Conservation (phyloP, 2,888 invertebrate genomes). For the Drosophila barbarae region DNA sequence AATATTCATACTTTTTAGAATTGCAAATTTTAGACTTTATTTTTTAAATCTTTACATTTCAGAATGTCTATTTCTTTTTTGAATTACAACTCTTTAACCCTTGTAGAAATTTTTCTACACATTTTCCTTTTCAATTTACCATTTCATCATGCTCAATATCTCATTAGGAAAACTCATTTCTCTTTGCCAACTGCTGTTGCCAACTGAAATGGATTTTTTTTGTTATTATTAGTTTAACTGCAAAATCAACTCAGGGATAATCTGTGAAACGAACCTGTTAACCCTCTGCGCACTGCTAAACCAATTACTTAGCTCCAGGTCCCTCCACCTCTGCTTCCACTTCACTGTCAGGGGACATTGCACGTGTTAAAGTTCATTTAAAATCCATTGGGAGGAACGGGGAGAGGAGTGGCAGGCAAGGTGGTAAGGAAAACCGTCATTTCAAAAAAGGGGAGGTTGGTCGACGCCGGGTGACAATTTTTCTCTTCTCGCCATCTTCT, state of each 20-base stretch:
- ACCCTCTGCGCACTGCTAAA: slow-evolving; percentile 35
- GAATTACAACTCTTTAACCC: neutral
- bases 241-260: slow-evolving; percentile 38
- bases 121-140: slow-evolving; percentile 5
- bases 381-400: slow-evolving; percentile 65
- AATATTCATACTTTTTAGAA: too few species aligned
- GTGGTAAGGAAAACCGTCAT: slow-evolving; percentile 37
- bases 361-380: slow-evolving; percentile 73
- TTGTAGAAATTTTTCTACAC: neutral
- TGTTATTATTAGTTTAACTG: slow-evolving; percentile 35
- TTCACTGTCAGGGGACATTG: slow-evolving; percentile 33
- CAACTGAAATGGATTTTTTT: slow-evolving; percentile 30
- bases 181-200: slow-evolving; percentile 30
- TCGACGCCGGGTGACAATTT: slow-evolving; percentile 51
- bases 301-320: slow-evolving; percentile 61
- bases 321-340: slow-evolving; percentile 34
- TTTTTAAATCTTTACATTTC: too few species aligned
- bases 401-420: neutral
- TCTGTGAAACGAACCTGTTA: slow-evolving; percentile 37
- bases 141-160: slow-evolving; percentile 32
- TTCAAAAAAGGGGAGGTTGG: slow-evolving; percentile 27
- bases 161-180: slow-evolving; percentile 33
- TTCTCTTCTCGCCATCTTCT: slow-evolving; percentile 18
- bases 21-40: too few species aligned
- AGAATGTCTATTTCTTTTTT: too few species aligned